These are phyloP conservation scores for Cyprinus carpio DNA, from an alignment of 2,113 vertebrate species.

Conservation along the genomic window DNA sequence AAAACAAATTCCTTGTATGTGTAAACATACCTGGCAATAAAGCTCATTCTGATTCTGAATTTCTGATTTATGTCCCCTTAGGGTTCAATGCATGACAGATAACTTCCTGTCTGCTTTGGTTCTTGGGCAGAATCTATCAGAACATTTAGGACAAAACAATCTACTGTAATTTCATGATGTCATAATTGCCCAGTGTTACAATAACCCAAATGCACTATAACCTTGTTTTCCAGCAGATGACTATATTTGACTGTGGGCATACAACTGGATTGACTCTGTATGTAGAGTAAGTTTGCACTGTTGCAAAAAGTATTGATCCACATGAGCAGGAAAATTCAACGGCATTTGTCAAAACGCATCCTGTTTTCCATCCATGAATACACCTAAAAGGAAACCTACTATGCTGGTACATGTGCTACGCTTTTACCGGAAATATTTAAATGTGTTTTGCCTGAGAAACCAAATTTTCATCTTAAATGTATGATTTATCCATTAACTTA, in stretches of 20 bases:
- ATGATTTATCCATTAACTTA: background rate
- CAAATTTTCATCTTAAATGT: background rate
- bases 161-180: background rate
- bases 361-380: slow-evolving; percentile 6
- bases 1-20: no score
- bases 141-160: background rate
- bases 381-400: background rate
- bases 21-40: no score
- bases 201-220: background rate
- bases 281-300: slow-evolving; percentile 8
- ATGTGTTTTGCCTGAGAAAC: background rate
- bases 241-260: background rate
- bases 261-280: background rate
- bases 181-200: background rate
- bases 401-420: background rate
- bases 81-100: background rate
- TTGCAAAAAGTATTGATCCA: slow-evolving; percentile 23
- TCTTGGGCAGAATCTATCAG: background rate
- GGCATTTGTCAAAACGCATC: background rate
- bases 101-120: no score
- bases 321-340: slow-evolving; percentile 2
- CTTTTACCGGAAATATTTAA: background rate
- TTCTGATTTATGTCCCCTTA: no score
- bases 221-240: background rate
- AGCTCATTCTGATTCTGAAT: no score